Evolutionary conservation across 2,113 vertebrate species (phyloP), one percentile per base, ranked within the genome.

Genomic region (Hippocampus comes): DNA sequence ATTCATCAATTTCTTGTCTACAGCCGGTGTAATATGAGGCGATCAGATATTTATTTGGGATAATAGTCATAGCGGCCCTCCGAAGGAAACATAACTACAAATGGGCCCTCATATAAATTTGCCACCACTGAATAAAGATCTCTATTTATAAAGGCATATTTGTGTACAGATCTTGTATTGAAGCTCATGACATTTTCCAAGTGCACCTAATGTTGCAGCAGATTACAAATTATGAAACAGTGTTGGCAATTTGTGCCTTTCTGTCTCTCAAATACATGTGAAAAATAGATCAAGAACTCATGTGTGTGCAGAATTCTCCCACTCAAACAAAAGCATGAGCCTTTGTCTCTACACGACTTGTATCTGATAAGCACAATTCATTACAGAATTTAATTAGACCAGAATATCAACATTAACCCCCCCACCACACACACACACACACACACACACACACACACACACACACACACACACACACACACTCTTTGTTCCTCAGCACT

Each of bases 371-470:
- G 61, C 74, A 57, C 85, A 73, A 84, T 86, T 91, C 86, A 89
- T 88, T 89, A 78, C 77, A 83, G 82, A 88, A 90, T 91, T 87
- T 90, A 92, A 93, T 93, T 91, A 91, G 86, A 86, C 66, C 78
- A 80, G 85, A 90, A 89, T 90, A 91, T 91, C 89, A 90, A 90
- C 84, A 88, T 89, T 89, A 89, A 87, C 87, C 87, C 87, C 87
- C 71, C 74, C 80, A 80, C 56, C 63, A 5, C 34, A 46, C 6
- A 86, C 30, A 5, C 34, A 6, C 34, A 38, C 34, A 38, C 34
- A 38, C 34, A 38, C 34, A 38, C 34, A 34, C 34, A 34, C 84
- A 46, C 6, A 86, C 30, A 5, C 34, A 6, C 34, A 38, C 34
- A 38, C 34, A 38, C 34, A 38, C 34, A 38, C 34, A 34, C 34